Percentiles rank a stretch among this genome's conserved stretches.
phyloP scores from a whole-genome alignment of 2,797 vertebrate species.

The Chaetophractus vellerosus region DNA sequence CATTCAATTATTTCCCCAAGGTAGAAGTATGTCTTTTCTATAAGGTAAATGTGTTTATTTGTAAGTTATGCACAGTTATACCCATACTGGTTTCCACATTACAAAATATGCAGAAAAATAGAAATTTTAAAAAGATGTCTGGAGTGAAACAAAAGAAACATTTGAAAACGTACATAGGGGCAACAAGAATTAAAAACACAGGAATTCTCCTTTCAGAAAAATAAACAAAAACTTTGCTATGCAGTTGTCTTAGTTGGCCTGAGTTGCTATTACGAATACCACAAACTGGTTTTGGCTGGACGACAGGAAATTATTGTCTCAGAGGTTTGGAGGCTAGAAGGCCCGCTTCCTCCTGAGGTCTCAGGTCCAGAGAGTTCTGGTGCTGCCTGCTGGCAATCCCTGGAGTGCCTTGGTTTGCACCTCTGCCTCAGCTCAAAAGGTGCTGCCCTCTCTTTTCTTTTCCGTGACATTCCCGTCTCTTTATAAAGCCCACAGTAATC shows the following conservation, averaged over 20 bases:
- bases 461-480: no score
- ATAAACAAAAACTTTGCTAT: background rate
- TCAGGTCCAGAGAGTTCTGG: no score
- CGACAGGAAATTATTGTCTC: no score
- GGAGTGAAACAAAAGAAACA: background rate
- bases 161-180: background rate
- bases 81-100: background rate
- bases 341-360: no score
- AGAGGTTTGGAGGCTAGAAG: no score
- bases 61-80: background rate
- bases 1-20: background rate
- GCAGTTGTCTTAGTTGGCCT: background rate
- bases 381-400: no score
- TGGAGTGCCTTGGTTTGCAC: no score
- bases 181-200: background rate
- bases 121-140: background rate
- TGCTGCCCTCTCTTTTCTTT: no score
- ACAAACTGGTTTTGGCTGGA: no score
- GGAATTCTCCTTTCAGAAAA: background rate
- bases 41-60: background rate
- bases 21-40: background rate
- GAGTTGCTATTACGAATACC: no score
- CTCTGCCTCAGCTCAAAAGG: no score
- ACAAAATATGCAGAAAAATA: background rate
- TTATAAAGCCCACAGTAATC: no score